Percentiles rank a stretch among this genome's conserved stretches.
Conservation (phyloP, 92 coral and sea anemone species). For the Palythoa heliodiscus region DNA sequence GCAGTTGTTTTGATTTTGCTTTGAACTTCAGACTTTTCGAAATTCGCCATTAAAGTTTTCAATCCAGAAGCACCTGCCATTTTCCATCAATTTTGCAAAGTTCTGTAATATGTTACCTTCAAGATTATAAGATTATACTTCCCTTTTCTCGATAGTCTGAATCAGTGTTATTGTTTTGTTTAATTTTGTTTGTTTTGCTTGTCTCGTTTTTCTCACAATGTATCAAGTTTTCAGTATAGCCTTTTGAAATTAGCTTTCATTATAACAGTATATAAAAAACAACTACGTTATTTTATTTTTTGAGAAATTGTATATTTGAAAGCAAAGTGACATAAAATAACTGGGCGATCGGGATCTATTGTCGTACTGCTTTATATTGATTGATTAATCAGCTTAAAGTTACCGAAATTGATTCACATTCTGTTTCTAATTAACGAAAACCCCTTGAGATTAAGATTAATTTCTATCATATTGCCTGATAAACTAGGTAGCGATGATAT, state of each 20-base stretch:
- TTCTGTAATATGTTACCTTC: background rate
- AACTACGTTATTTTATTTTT: background rate
- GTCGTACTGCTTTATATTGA: background rate
- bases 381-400: background rate
- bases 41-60: background rate
- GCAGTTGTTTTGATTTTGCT: too few relatives aligned
- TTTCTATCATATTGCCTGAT: background rate
- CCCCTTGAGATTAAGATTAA: background rate
- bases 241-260: background rate
- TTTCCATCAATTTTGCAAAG: background rate
- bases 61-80: background rate
- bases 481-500: conserved; percentile 64
- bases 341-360: background rate
- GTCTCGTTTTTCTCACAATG: background rate
- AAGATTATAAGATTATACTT: background rate
- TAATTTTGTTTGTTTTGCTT: too few relatives aligned
- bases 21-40: background rate
- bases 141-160: background rate
- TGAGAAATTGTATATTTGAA: background rate
- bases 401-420: background rate
- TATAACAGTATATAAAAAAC: background rate
- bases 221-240: background rate
- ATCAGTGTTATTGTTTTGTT: background rate
- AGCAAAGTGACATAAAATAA: background rate
- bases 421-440: background rate